Conservation (phyloP, 1,140 invertebrate species). For the Parapsyche elsis region DNA sequence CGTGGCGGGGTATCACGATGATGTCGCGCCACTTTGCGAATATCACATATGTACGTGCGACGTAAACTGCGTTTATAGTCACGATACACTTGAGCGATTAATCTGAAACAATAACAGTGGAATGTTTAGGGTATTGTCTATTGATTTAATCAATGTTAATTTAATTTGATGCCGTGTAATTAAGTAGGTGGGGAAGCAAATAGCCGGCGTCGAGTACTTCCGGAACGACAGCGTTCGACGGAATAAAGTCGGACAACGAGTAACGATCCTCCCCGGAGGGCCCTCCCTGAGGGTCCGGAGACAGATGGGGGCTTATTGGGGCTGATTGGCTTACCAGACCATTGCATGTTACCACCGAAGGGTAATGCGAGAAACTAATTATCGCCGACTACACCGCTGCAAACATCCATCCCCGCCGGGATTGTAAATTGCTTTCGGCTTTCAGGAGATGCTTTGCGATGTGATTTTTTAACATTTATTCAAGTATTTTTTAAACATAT, state of each 20-base stretch:
- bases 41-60: too few relatives aligned
- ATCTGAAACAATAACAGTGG: too few relatives aligned
- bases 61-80: too few relatives aligned
- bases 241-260: too few relatives aligned
- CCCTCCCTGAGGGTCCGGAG: neutral
- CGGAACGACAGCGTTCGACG: neutral
- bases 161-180: too few relatives aligned
- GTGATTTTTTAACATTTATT: too few relatives aligned
- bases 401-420: constrained; percentile 9
- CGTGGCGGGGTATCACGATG: too few relatives aligned
- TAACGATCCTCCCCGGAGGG: neutral
- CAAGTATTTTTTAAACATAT: too few relatives aligned
- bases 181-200: neutral
- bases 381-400: neutral
- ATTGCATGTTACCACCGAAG: constrained; percentile 19
- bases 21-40: too few relatives aligned
- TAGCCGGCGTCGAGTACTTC: neutral
- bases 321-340: constrained; percentile 13
- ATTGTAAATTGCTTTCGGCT: constrained; percentile 13
- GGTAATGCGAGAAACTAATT: constrained; percentile 32
- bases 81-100: too few relatives aligned
- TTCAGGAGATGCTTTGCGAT: neutral
- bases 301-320: constrained; percentile 16
- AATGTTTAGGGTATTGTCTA: too few relatives aligned
- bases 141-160: too few relatives aligned